A percentile compares a stretch with the other conserved stretches of the same genome.
Conservation (phyloP, 2,797 vertebrate genomes). For the Neopelma chrysocephalum region DNA sequence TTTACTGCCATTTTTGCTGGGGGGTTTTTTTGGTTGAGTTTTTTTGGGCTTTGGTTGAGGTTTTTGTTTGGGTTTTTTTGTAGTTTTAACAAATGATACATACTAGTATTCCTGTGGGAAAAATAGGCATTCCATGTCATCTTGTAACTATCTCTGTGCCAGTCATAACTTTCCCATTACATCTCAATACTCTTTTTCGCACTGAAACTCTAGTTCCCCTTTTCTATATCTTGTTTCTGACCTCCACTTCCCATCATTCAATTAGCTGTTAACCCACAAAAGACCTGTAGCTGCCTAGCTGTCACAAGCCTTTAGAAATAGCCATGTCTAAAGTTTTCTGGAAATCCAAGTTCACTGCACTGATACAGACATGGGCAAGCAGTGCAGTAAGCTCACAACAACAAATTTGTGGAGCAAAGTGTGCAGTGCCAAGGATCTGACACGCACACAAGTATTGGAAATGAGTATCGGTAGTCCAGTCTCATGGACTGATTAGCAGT, state of each 20-base stretch:
- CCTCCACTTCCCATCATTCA: not conserved
- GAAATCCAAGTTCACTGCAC: not conserved
- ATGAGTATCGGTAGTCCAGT: not conserved
- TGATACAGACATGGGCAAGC: fast-evolving
- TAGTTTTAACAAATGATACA: not conserved
- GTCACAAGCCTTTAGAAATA: not conserved
- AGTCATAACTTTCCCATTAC: not conserved
- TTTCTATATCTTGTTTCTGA: not conserved
- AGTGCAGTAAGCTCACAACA: not conserved
- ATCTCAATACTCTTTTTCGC: not conserved
- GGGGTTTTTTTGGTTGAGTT: fast-evolving
- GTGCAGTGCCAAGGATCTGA: not conserved
- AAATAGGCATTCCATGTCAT: not conserved
- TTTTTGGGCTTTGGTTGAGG: not conserved
- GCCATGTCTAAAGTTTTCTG: not conserved
- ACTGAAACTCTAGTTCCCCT: not conserved
- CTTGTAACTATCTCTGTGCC: not conserved
- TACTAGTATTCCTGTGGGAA: not conserved
- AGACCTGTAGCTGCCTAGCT: not conserved
- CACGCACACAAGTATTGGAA: not conserved
- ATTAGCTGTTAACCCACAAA: not conserved
- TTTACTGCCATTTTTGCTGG: not conserved
- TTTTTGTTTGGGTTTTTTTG: not conserved
- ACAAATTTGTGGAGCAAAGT: not conserved
- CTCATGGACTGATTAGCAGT: not conserved